Evolutionary conservation across 2,888 invertebrate genomes (phyloP), one percentile per base, ranked within the genome.

Genomic region (Lysandra coridon): DNA sequence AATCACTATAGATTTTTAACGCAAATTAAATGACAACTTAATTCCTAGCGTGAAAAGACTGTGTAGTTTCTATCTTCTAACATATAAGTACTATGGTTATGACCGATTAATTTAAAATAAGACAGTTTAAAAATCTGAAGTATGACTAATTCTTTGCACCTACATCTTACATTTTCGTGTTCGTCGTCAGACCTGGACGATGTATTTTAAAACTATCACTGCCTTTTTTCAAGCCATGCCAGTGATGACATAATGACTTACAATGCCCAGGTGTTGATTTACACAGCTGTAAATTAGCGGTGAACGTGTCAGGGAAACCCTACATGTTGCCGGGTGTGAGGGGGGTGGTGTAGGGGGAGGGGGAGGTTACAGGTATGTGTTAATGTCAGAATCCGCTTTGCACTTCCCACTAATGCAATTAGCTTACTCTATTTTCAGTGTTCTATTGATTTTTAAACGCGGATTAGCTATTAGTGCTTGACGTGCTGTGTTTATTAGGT

Each of bases 331-430:
- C 80, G 14, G 12, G 69, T 17, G 69, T 14, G 17, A 3, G 7
- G 64, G 33, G 14, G 2, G 10, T 0, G 2, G 64, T 1, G 69
- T 14, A 4, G 33, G 69, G 69, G 0, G 7, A 30, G 12, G 23
- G 30, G 7, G 69, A 85, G 85, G 90, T 88, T 83, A 84, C 84
- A 80, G 80, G 83, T 82, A 64, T 83, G 84, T 87, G 89, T 91
- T 91, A 92, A 87, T 87, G 87, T 86, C 80, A 79, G 86, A 90
- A 93, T 92, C 93, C 87, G 91, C 91, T 92, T 92, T 92, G 87
- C 87, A 88, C 88, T 90, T 89, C 88, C 86, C 84, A 81, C 83
- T 92, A 93, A 93, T 92, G 88, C 87, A 91, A 89, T 93, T 92
- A 92, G 79, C 49, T 79, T 80, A 79, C 80, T 80, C 78, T 80